Evolutionary conservation across 1,140 invertebrate species (phyloP).

Genomic region (Achroia grisella): DNA sequence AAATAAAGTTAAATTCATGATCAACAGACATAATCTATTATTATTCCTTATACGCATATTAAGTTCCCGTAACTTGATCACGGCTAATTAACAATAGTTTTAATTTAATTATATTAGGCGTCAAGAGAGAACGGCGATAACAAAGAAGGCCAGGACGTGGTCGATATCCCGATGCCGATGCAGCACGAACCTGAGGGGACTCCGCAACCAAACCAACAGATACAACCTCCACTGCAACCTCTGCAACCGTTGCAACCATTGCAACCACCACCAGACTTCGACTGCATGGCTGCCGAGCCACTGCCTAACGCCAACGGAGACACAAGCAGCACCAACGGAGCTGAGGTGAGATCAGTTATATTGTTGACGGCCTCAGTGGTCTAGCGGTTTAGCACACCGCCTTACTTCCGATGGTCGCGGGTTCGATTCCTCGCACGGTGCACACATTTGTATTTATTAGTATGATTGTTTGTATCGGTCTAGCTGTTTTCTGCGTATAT

Average conservation of each 20-base stretch:
- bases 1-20: too few species aligned
- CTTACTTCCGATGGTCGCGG: too few species aligned
- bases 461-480: too few species aligned
- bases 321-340: slow-evolving; percentile 15
- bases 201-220: slow-evolving; percentile 3
- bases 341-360: slow-evolving; percentile 15
- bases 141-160: slow-evolving; percentile 59
- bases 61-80: too few species aligned
- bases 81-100: too few species aligned
- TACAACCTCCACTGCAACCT: background rate
- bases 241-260: slow-evolving; percentile 12
- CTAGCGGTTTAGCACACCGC: too few species aligned
- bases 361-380: too few species aligned
- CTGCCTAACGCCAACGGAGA: slow-evolving; percentile 21
- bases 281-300: slow-evolving; percentile 13
- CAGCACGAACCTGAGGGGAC: slow-evolving; percentile 10
- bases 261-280: slow-evolving; percentile 32
- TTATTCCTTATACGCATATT: too few species aligned
- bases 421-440: too few species aligned
- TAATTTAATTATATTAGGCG: slow-evolving; percentile 6
- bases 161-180: slow-evolving; percentile 77
- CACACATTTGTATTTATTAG: too few species aligned
- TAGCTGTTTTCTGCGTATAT: too few species aligned
- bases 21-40: too few species aligned
- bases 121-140: slow-evolving; percentile 50